Conservation (phyloP, 2,113 vertebrate species). For the Calidris pygmaea region DNA sequence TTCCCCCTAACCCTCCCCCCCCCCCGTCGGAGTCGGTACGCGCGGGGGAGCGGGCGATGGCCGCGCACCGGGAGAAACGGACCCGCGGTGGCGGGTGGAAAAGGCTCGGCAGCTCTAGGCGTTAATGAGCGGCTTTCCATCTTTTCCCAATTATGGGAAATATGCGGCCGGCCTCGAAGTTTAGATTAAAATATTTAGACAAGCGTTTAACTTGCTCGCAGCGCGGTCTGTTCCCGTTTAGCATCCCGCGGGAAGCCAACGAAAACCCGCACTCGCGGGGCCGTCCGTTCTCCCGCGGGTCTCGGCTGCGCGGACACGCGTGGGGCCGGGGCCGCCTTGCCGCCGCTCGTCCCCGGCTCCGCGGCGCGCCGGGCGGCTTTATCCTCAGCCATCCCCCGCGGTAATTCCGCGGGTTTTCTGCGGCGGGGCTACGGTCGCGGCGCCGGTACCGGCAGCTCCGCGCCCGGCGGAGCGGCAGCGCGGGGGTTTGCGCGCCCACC, state of each 20-base stretch:
- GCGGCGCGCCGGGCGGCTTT: background rate
- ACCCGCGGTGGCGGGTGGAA: background rate
- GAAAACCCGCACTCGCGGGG: background rate
- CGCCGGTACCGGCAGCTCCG: background rate
- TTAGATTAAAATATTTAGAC: conserved; percentile 50
- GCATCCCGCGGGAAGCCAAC: conserved; percentile 37
- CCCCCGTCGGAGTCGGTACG: background rate
- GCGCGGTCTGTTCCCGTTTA: conserved; percentile 16
- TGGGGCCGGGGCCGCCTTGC: background rate
- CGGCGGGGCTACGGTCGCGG: background rate
- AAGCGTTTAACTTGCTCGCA: conserved; percentile 42
- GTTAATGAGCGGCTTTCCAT: background rate
- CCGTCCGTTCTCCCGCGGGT: background rate
- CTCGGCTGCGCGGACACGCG: background rate
- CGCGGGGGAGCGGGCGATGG: background rate
- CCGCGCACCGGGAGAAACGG: background rate
- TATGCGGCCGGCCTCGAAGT: conserved; percentile 40
- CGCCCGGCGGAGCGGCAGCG: background rate
- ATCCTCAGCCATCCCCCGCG: background rate
- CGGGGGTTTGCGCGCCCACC: background rate
- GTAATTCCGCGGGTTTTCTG: background rate
- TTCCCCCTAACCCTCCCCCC: background rate
- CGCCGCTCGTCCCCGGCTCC: background rate
- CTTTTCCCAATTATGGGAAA: background rate
- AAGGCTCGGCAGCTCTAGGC: background rate